phyloP scores from a whole-genome alignment of 2,113 vertebrate species.

The Dinomys branickii region DNA sequence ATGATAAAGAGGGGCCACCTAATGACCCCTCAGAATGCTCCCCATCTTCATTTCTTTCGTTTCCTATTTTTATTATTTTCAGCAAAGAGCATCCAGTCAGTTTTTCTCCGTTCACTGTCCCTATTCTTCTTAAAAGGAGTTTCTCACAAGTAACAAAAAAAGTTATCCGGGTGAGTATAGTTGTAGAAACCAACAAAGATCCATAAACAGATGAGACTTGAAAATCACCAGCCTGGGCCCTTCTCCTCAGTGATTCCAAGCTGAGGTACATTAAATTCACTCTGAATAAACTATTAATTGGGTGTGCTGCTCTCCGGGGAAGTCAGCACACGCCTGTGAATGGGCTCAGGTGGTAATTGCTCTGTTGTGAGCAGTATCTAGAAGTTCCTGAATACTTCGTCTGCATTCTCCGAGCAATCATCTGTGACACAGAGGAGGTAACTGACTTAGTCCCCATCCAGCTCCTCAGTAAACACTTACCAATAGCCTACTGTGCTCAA shows the following conservation, averaged over 20 bases:
- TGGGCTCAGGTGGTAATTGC: conserved; percentile 50
- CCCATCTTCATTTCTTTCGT: conserved; percentile 57
- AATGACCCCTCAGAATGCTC: conserved; percentile 28
- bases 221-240: not conserved
- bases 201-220: not conserved
- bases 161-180: not conserved
- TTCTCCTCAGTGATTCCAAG: conserved; percentile 46
- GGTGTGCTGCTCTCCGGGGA: conserved; percentile 54
- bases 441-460: conserved; percentile 3
- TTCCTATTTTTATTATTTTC: conserved; percentile 61
- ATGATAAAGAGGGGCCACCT: conserved; percentile 71
- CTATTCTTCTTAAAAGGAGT: conserved; percentile 41
- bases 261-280: not conserved
- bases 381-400: conserved; percentile 57
- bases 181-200: not conserved
- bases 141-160: conserved; percentile 10
- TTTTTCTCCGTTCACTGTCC: conserved; percentile 2
- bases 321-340: conserved; percentile 23
- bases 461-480: conserved; percentile 47
- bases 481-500: not conserved
- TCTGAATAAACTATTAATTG: conserved; percentile 68
- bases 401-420: conserved; percentile 46
- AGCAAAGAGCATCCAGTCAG: conserved; percentile 31
- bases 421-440: conserved; percentile 6
- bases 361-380: conserved; percentile 41